Evolutionary conservation across 2,113 vertebrate species (phyloP), one percentile per base, ranked within the genome.

Genomic region (Trichomycterus rosablanca): DNA sequence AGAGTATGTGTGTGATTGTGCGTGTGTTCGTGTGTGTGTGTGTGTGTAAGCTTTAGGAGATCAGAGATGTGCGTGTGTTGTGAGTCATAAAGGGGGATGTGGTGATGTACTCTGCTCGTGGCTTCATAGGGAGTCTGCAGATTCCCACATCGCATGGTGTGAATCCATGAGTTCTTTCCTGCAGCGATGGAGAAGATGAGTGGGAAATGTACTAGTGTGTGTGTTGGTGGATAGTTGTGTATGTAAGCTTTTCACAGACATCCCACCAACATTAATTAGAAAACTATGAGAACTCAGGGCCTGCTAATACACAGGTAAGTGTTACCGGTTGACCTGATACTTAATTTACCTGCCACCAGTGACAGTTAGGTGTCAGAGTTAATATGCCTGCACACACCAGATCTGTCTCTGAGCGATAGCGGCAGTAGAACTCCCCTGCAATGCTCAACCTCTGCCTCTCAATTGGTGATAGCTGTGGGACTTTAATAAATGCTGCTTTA

Each of bases 71-170:
- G 69, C 42, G 24, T 39, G 18, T n/a, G 52, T 58, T 65, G 71
- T 73, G 71, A 69, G 54, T 72, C 70, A 72, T 72, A 72, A 67
- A 68, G 16, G 28, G 18, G 59, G 62, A 72, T 63, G 54, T 72
- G 70, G 70, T 72, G 54, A 64, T 63, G 70, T 63, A 59, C 57
- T 63, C 53, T 59, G 54, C 35, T 34, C 59, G 60, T 57, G 46
- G 52, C 60, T 67, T 71, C 35, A 55, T 49, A 32, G 42, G 53
- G 58, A 54, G 64, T 54, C 49, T 46, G 59, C 37, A 28, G 49
- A 67, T 58, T 67, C 55, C 32, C 57, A 63, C 52, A 52, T 48
- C 12, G 53, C 35, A 39, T 15, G 40, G 45, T 40, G 46, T 28
- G 46, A 62, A 62, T 35, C 35, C 15, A 57, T 23, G n/a, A 30